These are phyloP conservation scores for Parauchenoglanis ngamensis DNA, from an alignment of 2,797 vertebrate species.

Conservation along the genomic window DNA sequence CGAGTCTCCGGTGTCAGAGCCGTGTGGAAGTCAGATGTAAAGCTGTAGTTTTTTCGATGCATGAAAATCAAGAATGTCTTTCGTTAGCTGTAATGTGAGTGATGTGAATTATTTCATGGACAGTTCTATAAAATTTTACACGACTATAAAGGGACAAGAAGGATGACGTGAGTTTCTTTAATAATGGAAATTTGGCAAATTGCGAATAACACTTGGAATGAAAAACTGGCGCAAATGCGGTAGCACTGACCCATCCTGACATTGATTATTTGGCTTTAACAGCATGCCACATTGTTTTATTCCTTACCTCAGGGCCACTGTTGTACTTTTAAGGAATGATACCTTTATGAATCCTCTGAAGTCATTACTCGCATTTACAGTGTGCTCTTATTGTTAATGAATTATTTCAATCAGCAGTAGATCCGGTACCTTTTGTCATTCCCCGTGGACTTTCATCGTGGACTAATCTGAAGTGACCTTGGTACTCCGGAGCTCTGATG, in stretches of 20 bases:
- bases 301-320: not conserved
- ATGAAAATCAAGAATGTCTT: not conserved
- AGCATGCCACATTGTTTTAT: not conserved
- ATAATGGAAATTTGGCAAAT: not conserved
- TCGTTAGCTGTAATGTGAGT: not conserved
- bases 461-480: conserved; percentile 8
- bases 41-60: not conserved
- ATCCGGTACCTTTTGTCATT: not conserved
- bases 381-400: not conserved
- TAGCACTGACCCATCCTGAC: not conserved
- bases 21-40: not conserved
- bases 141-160: not conserved
- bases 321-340: not conserved
- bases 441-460: not conserved
- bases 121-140: not conserved
- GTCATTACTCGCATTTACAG: not conserved
- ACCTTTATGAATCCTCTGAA: not conserved
- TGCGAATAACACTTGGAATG: not conserved
- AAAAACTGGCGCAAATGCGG: not conserved
- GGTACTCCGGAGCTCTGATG: not conserved
- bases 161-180: not conserved
- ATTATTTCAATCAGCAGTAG: not conserved
- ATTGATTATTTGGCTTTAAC: not conserved
- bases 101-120: not conserved
- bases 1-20: not conserved